Evolutionary conservation across 2,113 vertebrate species (phyloP).

Genomic region (Perca fluviatilis): DNA sequence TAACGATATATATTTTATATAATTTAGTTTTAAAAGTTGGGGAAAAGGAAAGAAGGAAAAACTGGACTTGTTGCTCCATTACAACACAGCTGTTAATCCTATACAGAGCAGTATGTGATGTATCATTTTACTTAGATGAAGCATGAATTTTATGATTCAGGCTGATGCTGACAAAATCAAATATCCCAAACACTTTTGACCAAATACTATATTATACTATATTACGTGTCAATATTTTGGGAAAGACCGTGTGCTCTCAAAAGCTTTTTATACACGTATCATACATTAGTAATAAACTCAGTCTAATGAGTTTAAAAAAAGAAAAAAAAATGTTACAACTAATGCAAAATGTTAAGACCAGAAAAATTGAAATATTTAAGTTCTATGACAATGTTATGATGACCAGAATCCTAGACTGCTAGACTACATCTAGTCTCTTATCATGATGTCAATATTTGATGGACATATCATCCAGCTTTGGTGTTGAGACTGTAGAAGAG

Average conservation of each 20-base stretch:
- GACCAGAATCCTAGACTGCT: background rate
- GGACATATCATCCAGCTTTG: background rate
- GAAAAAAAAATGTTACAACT: background rate
- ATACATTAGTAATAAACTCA: background rate
- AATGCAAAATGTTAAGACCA: background rate
- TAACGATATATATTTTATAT: slow-evolving; percentile 15
- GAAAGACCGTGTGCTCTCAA: background rate
- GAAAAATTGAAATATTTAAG: background rate
- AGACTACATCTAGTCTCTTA: background rate
- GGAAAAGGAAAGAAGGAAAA: slow-evolving; percentile 19
- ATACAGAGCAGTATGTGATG: too few relatives aligned
- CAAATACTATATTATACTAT: background rate
- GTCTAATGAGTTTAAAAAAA: background rate
- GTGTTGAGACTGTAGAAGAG: background rate
- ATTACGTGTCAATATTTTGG: background rate
- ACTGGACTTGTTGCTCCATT: background rate
- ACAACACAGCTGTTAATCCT: background rate
- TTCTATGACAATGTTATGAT: background rate
- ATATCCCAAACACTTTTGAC: background rate
- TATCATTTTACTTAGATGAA: background rate
- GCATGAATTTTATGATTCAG: background rate
- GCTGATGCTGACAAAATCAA: background rate
- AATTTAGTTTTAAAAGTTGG: slow-evolving; percentile 28
- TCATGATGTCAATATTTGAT: background rate
- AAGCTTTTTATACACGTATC: background rate